Base-by-base conservation (phyloP, 2,888 invertebrate species). In the Cosmopolites sordidus region DNA sequence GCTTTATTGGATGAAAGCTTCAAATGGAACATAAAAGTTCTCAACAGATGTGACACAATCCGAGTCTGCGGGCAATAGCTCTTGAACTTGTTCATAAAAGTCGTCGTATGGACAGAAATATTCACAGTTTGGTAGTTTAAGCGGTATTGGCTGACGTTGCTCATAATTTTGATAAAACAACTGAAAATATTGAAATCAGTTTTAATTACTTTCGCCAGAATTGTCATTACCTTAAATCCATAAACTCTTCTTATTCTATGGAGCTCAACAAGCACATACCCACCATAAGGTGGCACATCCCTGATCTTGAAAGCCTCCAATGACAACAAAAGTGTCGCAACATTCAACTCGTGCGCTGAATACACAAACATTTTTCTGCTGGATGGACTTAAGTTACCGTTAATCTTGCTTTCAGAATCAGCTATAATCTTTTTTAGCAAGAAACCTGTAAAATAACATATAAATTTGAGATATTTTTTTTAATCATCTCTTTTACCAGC, bases 291-390 rank as follows among this genome's bases (percentile, higher is more conserved):
- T 4, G 70, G 70, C 33, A 69, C 54, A 43, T 67, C 64, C 1
- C 60, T 52, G 29, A 65, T 49, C n/a, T 62, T 52, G 12, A 59
- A 50, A 12, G 60, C 49, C 12, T 67, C 54, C 27, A 62, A 59
- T 16, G 65, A 48, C 49, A 71, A 48, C 15, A 70, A 18, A 27
- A 58, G 60, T 1, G 41, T 22, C 5, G 67, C 69, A 9, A 72
- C 48, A 39, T 69, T 70, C 2, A 63, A 65, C 50, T 72, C 72
- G 45, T 72, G 71, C 6, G 63, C 70, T 2, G 69, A 65, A 55
- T 71, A 72, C 1, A 71, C 30, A 51, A 63, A 67, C 58, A 71
- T 66, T 52, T 67, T 70, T 51, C 63, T 64, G 9, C 53, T 54
- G 33, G 46, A 16, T 4, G 62, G 60, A 30, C 48, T 37, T 1